Base-by-base conservation (phyloP, 2,888 invertebrate genomes). In the Nycteola revayana region DNA sequence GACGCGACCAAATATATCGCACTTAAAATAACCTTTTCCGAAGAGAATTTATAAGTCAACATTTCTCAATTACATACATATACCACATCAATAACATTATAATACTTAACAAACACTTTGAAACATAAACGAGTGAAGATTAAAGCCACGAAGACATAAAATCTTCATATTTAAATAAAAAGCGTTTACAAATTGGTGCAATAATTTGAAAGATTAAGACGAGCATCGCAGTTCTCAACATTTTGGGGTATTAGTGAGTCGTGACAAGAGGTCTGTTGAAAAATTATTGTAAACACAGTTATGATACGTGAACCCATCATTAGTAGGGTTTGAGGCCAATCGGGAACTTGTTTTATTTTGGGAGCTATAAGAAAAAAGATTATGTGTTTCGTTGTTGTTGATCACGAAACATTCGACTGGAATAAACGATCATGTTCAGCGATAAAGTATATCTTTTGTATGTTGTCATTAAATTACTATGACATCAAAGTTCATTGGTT, bases 301-400 rank as follows among this genome's bases (percentile, higher is more conserved):
- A 59, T 44, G 36, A 55, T 34, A 40, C 44, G 27, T 48, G 48
- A 48, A 51, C 47, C 55, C 38, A 36, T 52, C 51, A 60, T 66
- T 63, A 42, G 31, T 32, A 37, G 29, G 56, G 37, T 42, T 54
- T 48, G 56, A 48, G 58, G 49, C 52, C 63, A 64, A 66, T 64
- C 65, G 57, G 46, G 54, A 71, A 69, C 74, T 58, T 43, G 70
- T 67, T 61, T 47, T 44, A 14, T 36, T 39, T 30, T 43, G 27
- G 45, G 38, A 36, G 54, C 37, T 44, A 49, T 54, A 57, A 54
- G 56, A 36, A 41, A 5, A 22, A 30, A 10, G 14, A 17, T 6
- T n/a, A n/a, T 25, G 8, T 9, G 17, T 42, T 38, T 37, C 31
- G 30, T 37, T 39, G 10, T 10, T 18, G 25, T 14, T n/a, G 17